phyloP scores from a whole-genome alignment of 2,888 invertebrate species.

The Oscheius myriophilus region DNA sequence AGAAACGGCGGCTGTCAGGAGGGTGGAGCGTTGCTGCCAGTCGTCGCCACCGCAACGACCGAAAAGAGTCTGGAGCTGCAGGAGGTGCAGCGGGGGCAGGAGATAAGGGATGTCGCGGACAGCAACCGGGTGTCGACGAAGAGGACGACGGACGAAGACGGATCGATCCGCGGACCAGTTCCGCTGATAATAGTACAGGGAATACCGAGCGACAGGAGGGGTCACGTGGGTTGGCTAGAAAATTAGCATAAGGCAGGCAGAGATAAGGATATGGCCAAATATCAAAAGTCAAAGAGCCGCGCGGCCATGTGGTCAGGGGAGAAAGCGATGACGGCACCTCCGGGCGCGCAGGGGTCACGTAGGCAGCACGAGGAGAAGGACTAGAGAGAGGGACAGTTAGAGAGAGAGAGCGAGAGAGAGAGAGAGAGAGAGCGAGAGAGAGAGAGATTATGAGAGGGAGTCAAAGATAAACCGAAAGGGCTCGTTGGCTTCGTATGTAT shows the following conservation, averaged over 20 bases:
- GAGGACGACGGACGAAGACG: not conserved
- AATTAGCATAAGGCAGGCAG: constrained; percentile 10
- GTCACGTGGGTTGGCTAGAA: not conserved
- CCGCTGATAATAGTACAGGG: constrained; percentile 19
- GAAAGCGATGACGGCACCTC: too few relatives aligned
- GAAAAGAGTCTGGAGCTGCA: too few relatives aligned
- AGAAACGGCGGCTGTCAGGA: too few relatives aligned
- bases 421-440: too few relatives aligned
- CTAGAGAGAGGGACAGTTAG: not conserved
- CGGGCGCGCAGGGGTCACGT: too few relatives aligned
- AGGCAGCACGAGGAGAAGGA: not conserved
- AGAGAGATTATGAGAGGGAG: not conserved
- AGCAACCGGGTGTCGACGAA: constrained; percentile 3
- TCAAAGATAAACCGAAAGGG: too few relatives aligned
- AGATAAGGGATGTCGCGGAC: constrained; percentile 15
- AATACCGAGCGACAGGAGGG: constrained; percentile 1
- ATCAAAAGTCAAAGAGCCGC: constrained; percentile 21
- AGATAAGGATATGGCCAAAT: constrained; percentile 5
- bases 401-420: too few relatives aligned
- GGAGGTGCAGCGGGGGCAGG: too few relatives aligned
- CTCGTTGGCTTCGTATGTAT: too few relatives aligned
- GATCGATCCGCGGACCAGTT: constrained; percentile 24
- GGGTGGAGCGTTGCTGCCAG: too few relatives aligned
- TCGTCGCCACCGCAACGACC: too few relatives aligned
- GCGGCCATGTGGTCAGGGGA: not conserved